These are phyloP conservation scores for Tarsius wallacei DNA, from an alignment of 2,797 vertebrate genomes.

Conservation along the genomic window DNA sequence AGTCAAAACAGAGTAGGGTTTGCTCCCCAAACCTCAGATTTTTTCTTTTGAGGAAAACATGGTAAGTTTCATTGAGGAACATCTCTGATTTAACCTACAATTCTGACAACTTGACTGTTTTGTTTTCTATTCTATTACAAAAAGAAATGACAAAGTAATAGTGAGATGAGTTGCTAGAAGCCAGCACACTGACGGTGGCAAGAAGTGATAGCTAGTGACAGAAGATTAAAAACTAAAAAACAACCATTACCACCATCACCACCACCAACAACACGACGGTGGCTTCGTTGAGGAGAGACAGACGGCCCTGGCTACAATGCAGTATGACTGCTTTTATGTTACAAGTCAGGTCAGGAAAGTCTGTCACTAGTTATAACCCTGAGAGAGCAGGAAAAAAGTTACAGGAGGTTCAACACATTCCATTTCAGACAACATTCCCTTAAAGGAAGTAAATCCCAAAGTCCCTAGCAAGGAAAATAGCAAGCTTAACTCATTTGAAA, in stretches of 20 bases:
- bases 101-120: not conserved
- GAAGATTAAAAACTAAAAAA: not conserved
- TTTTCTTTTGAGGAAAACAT: not conserved
- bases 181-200: not conserved
- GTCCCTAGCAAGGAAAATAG: not conserved
- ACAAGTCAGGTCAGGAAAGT: too few relatives aligned
- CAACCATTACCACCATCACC: too few relatives aligned
- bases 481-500: not conserved
- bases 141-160: not conserved
- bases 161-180: not conserved
- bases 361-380: not conserved
- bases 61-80: not conserved
- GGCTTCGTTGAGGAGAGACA: rapidly evolving
- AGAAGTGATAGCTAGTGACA: rapidly evolving
- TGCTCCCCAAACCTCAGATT: not conserved
- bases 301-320: rapidly evolving
- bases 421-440: not conserved
- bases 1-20: not conserved
- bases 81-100: not conserved
- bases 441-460: not conserved
- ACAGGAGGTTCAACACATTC: not conserved
- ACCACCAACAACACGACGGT: too few relatives aligned
- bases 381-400: not conserved
- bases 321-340: not conserved
- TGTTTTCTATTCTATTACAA: not conserved